Percentiles rank a stretch among this genome's conserved stretches.
Conservation (phyloP, 2,113 vertebrate species). For the Piaya cayana region DNA sequence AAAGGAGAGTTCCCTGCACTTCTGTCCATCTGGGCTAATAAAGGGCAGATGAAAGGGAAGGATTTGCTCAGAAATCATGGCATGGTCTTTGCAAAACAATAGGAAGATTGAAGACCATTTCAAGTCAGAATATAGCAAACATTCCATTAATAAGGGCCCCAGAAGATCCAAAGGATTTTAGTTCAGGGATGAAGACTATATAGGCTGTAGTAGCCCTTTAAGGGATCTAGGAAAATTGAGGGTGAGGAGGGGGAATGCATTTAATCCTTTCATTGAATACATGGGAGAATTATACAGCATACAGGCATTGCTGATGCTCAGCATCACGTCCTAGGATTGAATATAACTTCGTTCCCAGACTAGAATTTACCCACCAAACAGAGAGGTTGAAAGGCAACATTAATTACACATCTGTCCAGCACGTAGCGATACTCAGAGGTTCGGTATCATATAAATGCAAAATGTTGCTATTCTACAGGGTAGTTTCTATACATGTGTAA, state of each 20-base stretch:
- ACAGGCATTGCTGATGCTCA: neutral
- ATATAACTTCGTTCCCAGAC: neutral
- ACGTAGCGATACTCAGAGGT: neutral
- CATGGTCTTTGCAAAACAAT: constrained; percentile 39
- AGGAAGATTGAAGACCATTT: constrained; percentile 35
- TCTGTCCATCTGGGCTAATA: constrained; percentile 3
- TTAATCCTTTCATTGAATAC: constrained; percentile 40
- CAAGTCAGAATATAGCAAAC: constrained; percentile 31
- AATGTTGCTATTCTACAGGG: constrained; percentile 36
- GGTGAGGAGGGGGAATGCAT: constrained; percentile 6
- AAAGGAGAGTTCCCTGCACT: neutral
- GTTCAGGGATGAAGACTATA: constrained; percentile 39
- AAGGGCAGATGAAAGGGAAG: constrained; percentile 2
- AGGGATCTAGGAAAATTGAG: constrained; percentile 30
- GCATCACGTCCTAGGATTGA: neutral
- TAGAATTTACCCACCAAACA: constrained; percentile 60
- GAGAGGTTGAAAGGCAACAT: constrained; percentile 29
- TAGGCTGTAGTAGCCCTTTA: constrained; percentile 54
- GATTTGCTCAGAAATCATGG: constrained; percentile 33
- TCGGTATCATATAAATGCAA: constrained; percentile 52
- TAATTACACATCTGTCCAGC: constrained; percentile 58
- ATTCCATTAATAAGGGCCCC: constrained; percentile 46
- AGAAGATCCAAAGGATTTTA: constrained; percentile 42
- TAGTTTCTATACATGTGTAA: neutral
- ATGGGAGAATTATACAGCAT: neutral